Evolutionary conservation across 2,797 vertebrate species (phyloP).

Genomic region (Protonibea diacanthus): DNA sequence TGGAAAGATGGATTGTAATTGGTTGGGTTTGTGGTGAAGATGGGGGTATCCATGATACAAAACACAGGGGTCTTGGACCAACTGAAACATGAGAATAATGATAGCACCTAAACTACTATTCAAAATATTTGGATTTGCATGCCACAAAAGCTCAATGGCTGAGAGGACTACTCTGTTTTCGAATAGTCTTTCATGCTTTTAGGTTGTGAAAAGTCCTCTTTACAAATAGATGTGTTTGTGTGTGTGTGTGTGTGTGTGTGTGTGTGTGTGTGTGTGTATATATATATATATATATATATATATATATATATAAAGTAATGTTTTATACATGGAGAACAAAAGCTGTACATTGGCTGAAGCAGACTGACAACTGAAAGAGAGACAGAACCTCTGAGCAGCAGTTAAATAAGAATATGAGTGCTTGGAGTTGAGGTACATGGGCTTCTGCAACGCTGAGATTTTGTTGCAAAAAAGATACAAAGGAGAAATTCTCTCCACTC

Average conservation of each 20-base stretch:
- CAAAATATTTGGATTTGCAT: no score
- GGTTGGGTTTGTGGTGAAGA: not conserved
- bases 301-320: not conserved
- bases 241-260: no score
- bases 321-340: not conserved
- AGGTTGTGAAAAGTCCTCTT: not conserved
- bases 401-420: no score
- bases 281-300: no score
- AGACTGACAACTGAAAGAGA: not conserved
- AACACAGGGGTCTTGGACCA: not conserved
- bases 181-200: not conserved
- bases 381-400: no score
- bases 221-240: not conserved
- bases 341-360: not conserved
- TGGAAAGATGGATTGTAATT: not conserved
- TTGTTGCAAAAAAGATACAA: not conserved
- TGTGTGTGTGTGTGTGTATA: no score
- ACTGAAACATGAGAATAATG: not conserved
- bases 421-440: not conserved
- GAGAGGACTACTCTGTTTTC: not conserved
- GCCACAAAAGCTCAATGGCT: not conserved
- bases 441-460: constrained; percentile 14
- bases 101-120: no score
- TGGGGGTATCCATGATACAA: not conserved
- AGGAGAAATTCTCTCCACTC: constrained; percentile 9